Base-by-base conservation (phyloP, 2,113 vertebrate genomes). In the Cynoglossus semilaevis region DNA sequence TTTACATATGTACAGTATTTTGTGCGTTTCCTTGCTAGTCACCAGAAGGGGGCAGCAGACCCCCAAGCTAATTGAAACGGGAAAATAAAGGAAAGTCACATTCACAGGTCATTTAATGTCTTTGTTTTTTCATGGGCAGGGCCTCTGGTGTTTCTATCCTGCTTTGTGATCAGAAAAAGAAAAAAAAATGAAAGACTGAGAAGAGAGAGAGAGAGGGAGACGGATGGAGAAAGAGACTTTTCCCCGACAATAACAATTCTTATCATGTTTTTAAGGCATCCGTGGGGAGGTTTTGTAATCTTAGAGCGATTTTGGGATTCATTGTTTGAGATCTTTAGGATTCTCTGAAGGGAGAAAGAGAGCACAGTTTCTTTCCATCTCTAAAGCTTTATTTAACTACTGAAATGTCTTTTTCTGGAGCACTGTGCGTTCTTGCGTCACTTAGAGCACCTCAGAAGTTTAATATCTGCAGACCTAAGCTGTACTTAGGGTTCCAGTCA, bases 41-140 rank as follows among this genome's bases (percentile, higher is more conserved):
- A 63, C 77, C 87, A 88, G 78, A 70, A 80, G 88, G 87, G 86
- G 88, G 88, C 86, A 88, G 85, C 86, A 85, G 60, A 37, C 58
- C 70, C 77, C 83, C 72, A 60, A 84, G 54, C 64, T 76, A 65
- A 73, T 29, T 34, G 6, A 64, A 58, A 64, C 63, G 72, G 69
- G n/a, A 17, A 29, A 54, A 72, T 29, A 73, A 67, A 66, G 78
- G 70, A 72, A 82, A 83, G 84, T 88, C 85, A 89, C 86, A 87
- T 87, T 89, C 85, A 87, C 85, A 86, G 86, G 81, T 88, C 85
- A 87, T 85, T 86, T 88, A 75, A 84, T 87, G 81, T 85, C 80
- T 87, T 85, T 89, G 82, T 87, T 83, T 85, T 81, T 77, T 83
- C 66, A 75, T 76, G 77, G 86, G 83, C 79, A 84, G 83, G 78